phyloP scores from a whole-genome alignment of 2,113 vertebrate species.

The Amphiprion percula region DNA sequence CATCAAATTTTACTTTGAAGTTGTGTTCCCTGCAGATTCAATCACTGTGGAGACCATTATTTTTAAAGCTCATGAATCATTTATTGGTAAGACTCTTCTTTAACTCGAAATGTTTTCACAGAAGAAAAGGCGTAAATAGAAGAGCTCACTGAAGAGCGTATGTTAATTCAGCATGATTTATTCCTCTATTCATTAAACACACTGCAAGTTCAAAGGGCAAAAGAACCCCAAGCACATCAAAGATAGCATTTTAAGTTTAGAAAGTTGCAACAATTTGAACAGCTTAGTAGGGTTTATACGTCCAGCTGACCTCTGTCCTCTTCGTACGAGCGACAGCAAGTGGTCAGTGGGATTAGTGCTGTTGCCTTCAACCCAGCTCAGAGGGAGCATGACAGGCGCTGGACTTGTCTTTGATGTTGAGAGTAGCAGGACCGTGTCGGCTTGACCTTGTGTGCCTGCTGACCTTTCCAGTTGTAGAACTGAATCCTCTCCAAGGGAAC shows the following conservation, averaged over 20 bases:
- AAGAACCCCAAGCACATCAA: constrained; percentile 45
- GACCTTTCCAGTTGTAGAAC: constrained; percentile 73
- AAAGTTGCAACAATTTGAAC: constrained; percentile 51
- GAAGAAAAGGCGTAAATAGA: constrained; percentile 27
- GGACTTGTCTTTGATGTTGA: constrained; percentile 80
- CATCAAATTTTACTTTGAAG: constrained; percentile 75
- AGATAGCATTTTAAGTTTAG: constrained; percentile 44
- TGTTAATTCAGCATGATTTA: constrained; percentile 38
- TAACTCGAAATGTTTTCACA: constrained; percentile 22
- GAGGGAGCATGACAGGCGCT: constrained; percentile 56
- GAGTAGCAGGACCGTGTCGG: constrained; percentile 46
- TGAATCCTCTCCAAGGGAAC: constrained; percentile 62
- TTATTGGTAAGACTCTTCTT: constrained; percentile 12
- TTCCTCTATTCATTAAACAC: constrained; percentile 37
- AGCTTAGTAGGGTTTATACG: constrained; percentile 53
- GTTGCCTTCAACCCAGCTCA: constrained; percentile 62
- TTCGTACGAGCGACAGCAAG: constrained; percentile 38
- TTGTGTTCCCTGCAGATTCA: constrained; percentile 54
- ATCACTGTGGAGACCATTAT: constrained; percentile 38
- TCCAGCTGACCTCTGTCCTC: constrained; percentile 70
- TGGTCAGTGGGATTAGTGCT: constrained; percentile 67
- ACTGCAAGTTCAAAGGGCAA: constrained; percentile 40
- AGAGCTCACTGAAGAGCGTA: constrained; percentile 9
- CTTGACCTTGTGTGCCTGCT: constrained; percentile 77
- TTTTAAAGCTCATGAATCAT: constrained; percentile 51